Evolutionary conservation across 2,797 vertebrate genomes (phyloP).

Genomic region (Paramormyrops hopkinsi): DNA sequence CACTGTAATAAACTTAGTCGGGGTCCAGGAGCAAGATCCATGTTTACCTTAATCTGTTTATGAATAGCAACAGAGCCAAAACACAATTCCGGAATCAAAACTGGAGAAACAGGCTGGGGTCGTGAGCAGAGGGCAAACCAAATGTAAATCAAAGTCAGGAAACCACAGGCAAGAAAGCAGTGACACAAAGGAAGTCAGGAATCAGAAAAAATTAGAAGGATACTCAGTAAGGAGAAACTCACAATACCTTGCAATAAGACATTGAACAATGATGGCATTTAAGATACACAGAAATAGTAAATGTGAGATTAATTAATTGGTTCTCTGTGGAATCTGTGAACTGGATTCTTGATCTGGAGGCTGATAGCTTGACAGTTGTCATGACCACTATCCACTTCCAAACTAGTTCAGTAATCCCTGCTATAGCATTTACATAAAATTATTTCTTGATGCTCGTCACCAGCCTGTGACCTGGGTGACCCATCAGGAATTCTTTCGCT

Average conservation of each 20-base stretch:
- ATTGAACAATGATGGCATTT: neutral
- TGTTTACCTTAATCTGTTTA: neutral
- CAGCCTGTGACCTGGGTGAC: neutral
- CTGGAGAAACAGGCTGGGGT: neutral
- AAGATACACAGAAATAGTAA: neutral
- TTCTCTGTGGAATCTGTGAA: neutral
- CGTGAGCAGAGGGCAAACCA: neutral
- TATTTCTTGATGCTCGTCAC: neutral
- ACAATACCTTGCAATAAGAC: neutral
- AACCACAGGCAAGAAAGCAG: neutral
- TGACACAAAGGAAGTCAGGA: neutral
- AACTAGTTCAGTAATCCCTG: neutral
- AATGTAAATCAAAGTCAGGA: neutral
- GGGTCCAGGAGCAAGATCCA: neutral
- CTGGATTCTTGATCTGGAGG: neutral
- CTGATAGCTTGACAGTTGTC: neutral
- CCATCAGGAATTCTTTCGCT: neutral
- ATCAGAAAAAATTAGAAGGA: neutral
- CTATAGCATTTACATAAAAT: neutral
- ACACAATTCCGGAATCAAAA: neutral
- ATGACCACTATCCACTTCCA: neutral
- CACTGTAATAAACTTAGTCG: neutral
- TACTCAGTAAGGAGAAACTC: neutral
- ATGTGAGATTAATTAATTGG: neutral
- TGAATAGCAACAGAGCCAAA: neutral